Conservation (phyloP, 2,113 vertebrate genomes). For the Atrichornis clamosus region DNA sequence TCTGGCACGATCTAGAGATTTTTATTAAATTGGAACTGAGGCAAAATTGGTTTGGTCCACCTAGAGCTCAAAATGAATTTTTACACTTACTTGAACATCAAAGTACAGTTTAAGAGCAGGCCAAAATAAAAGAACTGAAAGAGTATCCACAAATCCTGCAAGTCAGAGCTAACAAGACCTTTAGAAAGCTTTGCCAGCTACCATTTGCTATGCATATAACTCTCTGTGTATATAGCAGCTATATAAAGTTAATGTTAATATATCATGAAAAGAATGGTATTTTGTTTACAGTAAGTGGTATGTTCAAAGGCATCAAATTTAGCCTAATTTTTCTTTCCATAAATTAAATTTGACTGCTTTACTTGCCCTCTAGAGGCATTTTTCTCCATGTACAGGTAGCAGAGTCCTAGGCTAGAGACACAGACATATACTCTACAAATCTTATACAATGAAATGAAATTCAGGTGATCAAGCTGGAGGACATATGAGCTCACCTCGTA, state of each 20-base stretch:
- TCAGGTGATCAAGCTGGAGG: background rate
- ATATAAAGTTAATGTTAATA: background rate
- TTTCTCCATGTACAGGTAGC: background rate
- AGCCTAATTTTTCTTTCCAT: background rate
- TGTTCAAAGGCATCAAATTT: background rate
- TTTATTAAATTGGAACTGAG: background rate
- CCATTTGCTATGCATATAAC: background rate
- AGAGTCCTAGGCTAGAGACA: background rate
- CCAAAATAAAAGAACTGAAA: background rate
- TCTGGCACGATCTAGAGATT: background rate
- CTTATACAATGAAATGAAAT: background rate
- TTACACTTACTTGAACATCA: slow-evolving; percentile 39
- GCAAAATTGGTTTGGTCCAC: background rate
- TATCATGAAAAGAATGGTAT: background rate
- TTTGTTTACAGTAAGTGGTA: background rate
- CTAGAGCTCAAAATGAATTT: background rate
- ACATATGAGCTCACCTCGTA: background rate
- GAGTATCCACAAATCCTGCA: background rate
- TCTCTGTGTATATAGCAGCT: background rate
- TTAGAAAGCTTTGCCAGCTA: background rate
- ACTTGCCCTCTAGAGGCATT: background rate
- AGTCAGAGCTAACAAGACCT: background rate
- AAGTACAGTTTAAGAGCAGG: background rate
- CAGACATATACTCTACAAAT: background rate
- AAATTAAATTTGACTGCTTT: background rate